Evolutionary conservation across 2,888 invertebrate species (phyloP).

Genomic region (Muscina levida): DNA sequence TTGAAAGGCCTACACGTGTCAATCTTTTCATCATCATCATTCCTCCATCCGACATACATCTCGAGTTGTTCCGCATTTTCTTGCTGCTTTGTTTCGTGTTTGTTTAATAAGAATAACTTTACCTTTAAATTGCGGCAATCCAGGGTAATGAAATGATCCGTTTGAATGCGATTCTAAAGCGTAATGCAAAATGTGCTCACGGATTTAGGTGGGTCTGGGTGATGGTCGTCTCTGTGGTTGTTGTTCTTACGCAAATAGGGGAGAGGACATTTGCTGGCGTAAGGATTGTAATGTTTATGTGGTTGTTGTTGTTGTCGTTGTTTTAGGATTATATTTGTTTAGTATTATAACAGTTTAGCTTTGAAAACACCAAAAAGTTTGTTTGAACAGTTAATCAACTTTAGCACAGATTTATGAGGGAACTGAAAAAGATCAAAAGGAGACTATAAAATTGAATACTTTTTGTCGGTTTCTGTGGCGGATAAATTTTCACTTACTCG

Average conservation of each 20-base stretch:
- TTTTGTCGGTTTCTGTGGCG: too few relatives aligned
- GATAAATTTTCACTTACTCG: too few relatives aligned
- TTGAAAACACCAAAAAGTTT: slow-evolving; percentile 33
- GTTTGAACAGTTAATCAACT: slow-evolving; percentile 16
- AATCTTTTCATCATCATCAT: slow-evolving; percentile 46
- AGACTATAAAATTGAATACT: too few relatives aligned
- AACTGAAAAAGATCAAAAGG: too few relatives aligned
- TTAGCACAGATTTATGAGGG: neutral
- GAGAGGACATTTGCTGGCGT: neutral
- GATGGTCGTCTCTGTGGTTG: neutral
- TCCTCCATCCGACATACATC: neutral
- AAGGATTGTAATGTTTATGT: slow-evolving; percentile 5
- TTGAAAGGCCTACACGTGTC: slow-evolving; percentile 79
- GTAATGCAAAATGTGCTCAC: neutral
- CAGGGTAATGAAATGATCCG: slow-evolving; percentile 36
- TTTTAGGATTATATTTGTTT: slow-evolving; percentile 43
- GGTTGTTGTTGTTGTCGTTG: neutral
- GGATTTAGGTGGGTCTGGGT: slow-evolving; percentile 12
- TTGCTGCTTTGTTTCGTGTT: slow-evolving; percentile 44
- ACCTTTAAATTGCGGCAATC: slow-evolving; percentile 46
- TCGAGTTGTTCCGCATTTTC: neutral
- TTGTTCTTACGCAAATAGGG: neutral
- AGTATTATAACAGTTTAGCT: slow-evolving; percentile 59
- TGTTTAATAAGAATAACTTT: slow-evolving; percentile 65
- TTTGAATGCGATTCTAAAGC: neutral